Evolutionary conservation across 2,888 invertebrate genomes (phyloP).

Genomic region (Sinelater perroti): DNA sequence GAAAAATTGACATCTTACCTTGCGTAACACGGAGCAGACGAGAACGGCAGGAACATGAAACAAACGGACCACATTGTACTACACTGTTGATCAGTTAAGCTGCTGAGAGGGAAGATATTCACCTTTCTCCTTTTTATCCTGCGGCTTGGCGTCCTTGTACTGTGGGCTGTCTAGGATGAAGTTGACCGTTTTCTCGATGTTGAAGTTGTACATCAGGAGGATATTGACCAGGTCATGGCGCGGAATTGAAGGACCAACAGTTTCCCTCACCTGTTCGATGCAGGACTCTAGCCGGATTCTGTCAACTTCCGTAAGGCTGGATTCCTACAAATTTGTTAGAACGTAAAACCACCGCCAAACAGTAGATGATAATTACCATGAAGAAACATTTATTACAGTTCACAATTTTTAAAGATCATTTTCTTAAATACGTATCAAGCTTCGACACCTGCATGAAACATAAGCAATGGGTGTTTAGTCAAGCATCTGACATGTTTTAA

Average conservation of each 20-base stretch:
- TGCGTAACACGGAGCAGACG: constrained; percentile 55
- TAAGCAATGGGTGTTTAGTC: no score
- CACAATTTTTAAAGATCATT: no score
- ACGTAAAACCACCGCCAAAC: background rate
- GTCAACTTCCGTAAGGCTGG: constrained; percentile 70
- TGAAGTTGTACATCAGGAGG: constrained; percentile 76
- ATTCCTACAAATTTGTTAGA: constrained; percentile 42
- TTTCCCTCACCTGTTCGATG: constrained; percentile 81
- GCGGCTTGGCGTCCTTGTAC: constrained; percentile 39
- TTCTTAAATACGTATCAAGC: no score
- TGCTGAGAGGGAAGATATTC: constrained; percentile 40
- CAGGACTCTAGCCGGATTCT: constrained; percentile 83
- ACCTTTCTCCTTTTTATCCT: constrained; percentile 56
- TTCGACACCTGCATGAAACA: no score
- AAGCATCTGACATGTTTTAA: no score
- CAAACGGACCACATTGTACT: constrained; percentile 25
- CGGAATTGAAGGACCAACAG: constrained; percentile 79
- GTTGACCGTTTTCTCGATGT: constrained; percentile 78
- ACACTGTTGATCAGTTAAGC: background rate
- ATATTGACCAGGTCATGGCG: constrained; percentile 77
- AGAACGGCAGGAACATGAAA: constrained; percentile 36
- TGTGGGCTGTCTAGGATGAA: constrained; percentile 62
- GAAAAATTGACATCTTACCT: constrained; percentile 62
- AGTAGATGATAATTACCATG: no score
- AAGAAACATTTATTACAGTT: no score